Percentiles rank a stretch among this genome's conserved stretches.
phyloP scores from a whole-genome alignment of 2,888 invertebrate genomes.

The Notodromas monacha region DNA sequence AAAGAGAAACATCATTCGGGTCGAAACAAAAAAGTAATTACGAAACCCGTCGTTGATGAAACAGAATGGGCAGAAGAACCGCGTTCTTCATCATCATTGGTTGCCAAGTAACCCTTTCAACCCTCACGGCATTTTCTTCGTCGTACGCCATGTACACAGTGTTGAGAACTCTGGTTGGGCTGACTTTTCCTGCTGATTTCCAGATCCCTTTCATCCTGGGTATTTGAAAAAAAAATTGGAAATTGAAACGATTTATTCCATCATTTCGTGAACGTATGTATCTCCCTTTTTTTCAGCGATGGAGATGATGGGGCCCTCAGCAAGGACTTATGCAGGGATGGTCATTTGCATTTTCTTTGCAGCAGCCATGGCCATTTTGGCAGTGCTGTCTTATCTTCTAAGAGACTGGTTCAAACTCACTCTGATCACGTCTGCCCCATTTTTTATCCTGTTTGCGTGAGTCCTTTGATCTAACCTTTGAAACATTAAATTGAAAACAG shows the following conservation, averaged over 20 bases:
- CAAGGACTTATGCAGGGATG: constrained; percentile 28
- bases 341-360: constrained; percentile 31
- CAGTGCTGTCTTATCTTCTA: constrained; percentile 27
- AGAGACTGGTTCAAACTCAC: constrained; percentile 28
- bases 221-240: constrained; percentile 12
- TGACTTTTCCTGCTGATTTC: constrained; percentile 31
- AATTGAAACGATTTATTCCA: background rate
- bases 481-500: no score
- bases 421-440: constrained; percentile 27
- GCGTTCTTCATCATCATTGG: constrained; percentile 27
- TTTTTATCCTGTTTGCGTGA: no score
- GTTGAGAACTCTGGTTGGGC: constrained; percentile 25
- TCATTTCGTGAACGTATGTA: background rate
- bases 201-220: constrained; percentile 32
- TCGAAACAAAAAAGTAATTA: no score
- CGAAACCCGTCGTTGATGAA: background rate
- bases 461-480: constrained; percentile 13
- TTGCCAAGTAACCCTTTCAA: constrained; percentile 26
- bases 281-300: constrained; percentile 17
- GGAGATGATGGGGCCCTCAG: constrained; percentile 28
- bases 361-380: constrained; percentile 43
- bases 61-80: constrained; percentile 26
- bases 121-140: constrained; percentile 25
- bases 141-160: constrained; percentile 26
- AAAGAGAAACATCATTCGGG: no score